phyloP scores from a whole-genome alignment of 2,797 vertebrate genomes.

The Otus scops region DNA sequence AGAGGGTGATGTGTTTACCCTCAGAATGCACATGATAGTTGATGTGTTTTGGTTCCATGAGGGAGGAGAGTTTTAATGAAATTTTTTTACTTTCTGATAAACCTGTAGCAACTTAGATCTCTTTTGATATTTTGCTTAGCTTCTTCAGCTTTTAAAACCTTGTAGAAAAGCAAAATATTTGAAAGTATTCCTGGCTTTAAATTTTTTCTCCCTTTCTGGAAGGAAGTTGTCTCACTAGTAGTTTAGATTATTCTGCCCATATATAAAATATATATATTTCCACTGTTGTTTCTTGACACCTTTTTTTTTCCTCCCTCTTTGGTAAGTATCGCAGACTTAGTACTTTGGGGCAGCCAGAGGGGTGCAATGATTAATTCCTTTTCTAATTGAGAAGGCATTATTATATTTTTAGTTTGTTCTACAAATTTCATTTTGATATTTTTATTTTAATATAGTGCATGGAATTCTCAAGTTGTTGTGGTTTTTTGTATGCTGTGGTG shows the following conservation, averaged over 20 bases:
- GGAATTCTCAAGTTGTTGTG: neutral
- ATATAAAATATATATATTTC: neutral
- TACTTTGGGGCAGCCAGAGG: neutral
- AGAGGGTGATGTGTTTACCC: neutral
- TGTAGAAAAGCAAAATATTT: neutral
- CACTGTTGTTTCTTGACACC: neutral
- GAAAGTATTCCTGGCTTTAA: neutral
- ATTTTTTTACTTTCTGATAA: neutral
- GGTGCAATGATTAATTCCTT: neutral
- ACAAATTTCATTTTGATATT: neutral
- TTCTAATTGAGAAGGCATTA: neutral
- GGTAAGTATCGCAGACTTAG: neutral
- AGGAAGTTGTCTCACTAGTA: neutral
- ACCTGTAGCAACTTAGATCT: neutral
- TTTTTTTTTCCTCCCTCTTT: neutral
- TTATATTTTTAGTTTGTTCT: neutral
- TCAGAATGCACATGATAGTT: neutral
- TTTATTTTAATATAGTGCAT: neutral
- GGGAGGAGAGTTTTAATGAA: neutral
- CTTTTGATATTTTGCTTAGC: neutral
- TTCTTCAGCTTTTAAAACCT: neutral
- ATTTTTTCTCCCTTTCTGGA: neutral
- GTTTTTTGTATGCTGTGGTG: too few species aligned
- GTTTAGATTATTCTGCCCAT: neutral
- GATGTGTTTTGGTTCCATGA: neutral